Percentiles rank a stretch among this genome's conserved stretches.
Conservation (phyloP, 2,888 invertebrate species). For the Erebia aethiops region DNA sequence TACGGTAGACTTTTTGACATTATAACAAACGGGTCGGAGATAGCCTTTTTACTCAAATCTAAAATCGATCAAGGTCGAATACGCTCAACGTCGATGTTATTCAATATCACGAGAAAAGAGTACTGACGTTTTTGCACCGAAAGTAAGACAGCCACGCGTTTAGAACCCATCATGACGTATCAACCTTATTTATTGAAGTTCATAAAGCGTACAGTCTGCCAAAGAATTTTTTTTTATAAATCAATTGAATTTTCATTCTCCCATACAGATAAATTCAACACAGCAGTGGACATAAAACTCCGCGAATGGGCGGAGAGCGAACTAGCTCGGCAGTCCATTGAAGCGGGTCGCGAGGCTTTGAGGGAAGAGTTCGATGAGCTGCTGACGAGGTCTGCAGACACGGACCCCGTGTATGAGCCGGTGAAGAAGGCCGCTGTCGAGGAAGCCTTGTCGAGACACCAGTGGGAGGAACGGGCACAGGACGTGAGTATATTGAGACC, state of each 20-base stretch:
- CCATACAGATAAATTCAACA: slow-evolving; percentile 89
- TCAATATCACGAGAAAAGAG: no score
- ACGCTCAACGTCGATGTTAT: no score
- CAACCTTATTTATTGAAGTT: no score
- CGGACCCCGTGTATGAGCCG: slow-evolving; percentile 95
- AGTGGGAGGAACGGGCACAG: slow-evolving; percentile 96
- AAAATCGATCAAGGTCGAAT: no score
- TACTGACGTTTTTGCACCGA: no score
- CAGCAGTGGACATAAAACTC: slow-evolving; percentile 95
- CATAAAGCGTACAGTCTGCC: no score
- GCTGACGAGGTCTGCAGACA: slow-evolving; percentile 78
- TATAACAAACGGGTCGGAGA: no score
- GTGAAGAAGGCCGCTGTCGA: slow-evolving; percentile 94
- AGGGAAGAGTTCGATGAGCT: slow-evolving; percentile 64
- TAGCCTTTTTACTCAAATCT: no score
- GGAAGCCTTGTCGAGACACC: slow-evolving; percentile 92
- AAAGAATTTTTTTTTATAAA: no score
- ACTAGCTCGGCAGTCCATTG: slow-evolving; percentile 87
- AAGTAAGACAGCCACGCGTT: no score
- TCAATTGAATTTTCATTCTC: background rate
- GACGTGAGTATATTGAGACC: slow-evolving; percentile 49
- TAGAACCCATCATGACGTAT: no score
- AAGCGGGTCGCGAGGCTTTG: slow-evolving; percentile 89
- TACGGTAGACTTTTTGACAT: no score
- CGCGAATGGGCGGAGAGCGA: slow-evolving; percentile 97